These are phyloP conservation scores for Drosophila quadrilineata DNA, from an alignment of 1,140 invertebrate genomes.

Conservation along the genomic window DNA sequence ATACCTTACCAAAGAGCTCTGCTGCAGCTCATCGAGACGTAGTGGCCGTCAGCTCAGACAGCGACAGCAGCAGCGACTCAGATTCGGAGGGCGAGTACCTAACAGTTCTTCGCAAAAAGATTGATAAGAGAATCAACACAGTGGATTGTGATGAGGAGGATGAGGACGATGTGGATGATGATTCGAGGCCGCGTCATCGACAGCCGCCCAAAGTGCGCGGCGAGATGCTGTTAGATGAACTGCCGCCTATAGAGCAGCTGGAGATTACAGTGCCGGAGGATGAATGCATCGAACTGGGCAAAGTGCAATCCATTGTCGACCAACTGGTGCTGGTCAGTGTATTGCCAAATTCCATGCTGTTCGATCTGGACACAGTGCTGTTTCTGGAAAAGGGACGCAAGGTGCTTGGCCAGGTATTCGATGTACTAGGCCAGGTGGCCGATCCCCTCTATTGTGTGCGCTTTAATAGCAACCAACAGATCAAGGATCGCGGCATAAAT, in stretches of 20 bases:
- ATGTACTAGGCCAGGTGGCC: conserved; percentile 92
- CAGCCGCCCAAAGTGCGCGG: conserved; percentile 65
- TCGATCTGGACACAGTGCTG: conserved; percentile 92
- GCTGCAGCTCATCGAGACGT: conserved; percentile 36
- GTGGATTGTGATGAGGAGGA: conserved; percentile 69
- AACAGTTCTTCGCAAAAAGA: conserved; percentile 55
- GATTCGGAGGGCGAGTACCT: conserved; percentile 70
- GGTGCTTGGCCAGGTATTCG: conserved; percentile 91
- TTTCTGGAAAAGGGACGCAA: conserved; percentile 89
- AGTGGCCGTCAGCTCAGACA: conserved; percentile 45
- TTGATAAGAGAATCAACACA: conserved; percentile 62
- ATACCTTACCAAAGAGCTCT: not conserved
- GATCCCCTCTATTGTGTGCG: conserved; percentile 91
- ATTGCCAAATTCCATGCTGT: conserved; percentile 86
- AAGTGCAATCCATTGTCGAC: conserved; percentile 87
- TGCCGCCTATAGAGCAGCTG: conserved; percentile 92
- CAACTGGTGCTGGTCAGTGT: conserved; percentile 88
- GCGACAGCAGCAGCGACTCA: conserved; percentile 52
- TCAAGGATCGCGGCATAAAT: conserved; percentile 85
- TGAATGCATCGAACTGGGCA: conserved; percentile 88
- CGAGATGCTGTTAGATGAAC: conserved; percentile 84
- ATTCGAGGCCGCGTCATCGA: conserved; percentile 25
- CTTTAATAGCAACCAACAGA: conserved; percentile 90
- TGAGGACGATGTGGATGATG: conserved; percentile 61
- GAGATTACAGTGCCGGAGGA: conserved; percentile 89